Percentiles rank a stretch among this genome's conserved stretches.
Conservation (phyloP, 2,888 invertebrate species). For the Crematogaster levior region DNA sequence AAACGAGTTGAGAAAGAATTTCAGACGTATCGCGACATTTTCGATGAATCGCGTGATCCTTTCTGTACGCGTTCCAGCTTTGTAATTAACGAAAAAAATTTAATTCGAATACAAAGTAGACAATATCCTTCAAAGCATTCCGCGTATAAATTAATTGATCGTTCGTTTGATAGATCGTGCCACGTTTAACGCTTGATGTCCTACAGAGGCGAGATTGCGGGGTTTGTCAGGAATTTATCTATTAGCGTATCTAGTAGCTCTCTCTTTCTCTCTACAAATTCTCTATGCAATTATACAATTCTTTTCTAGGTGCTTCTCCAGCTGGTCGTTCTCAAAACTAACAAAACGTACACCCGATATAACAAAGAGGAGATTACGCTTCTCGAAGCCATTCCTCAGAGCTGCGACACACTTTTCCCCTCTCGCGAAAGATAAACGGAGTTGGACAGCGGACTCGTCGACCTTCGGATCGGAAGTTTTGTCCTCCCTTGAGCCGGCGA, state of each 20-base stretch:
- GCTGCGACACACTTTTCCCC: slow-evolving; percentile 44
- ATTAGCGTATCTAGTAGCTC: slow-evolving; percentile 15
- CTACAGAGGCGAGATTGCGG: neutral
- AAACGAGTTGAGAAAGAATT: neutral
- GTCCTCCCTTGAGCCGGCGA: slow-evolving; percentile 36
- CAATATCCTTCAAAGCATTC: neutral
- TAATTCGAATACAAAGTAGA: neutral
- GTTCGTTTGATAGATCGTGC: neutral
- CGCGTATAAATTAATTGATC: neutral
- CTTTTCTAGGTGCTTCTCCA: neutral
- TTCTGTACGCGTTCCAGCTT: neutral
- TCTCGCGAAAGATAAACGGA: slow-evolving; percentile 48
- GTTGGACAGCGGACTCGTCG: slow-evolving; percentile 39
- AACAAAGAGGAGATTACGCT: slow-evolving; percentile 28
- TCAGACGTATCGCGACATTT: neutral
- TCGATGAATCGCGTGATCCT: neutral
- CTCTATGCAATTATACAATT: slow-evolving; percentile 6
- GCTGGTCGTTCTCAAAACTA: slow-evolving; percentile 3
- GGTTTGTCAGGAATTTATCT: slow-evolving; percentile 15
- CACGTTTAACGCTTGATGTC: neutral
- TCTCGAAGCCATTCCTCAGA: slow-evolving; percentile 38
- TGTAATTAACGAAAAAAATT: neutral
- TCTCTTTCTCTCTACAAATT: slow-evolving; percentile 19
- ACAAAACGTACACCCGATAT: slow-evolving; percentile 25
- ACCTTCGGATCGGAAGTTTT: slow-evolving; percentile 45